Conservation (phyloP, 2,113 vertebrate genomes). For the Colinus virginianus region DNA sequence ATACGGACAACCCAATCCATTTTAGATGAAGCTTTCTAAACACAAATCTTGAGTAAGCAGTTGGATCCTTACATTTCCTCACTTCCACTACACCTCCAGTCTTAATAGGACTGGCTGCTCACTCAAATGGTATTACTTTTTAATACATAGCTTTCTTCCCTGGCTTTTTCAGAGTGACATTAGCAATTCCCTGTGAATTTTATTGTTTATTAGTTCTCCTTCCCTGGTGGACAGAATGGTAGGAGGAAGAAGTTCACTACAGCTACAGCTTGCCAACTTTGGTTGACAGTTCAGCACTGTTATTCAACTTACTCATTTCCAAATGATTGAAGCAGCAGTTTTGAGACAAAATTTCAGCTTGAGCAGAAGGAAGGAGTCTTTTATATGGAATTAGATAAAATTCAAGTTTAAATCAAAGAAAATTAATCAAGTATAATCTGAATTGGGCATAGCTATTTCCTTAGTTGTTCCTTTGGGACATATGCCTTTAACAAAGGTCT, state of each 20-base stretch:
- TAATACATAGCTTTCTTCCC: background rate
- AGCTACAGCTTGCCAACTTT: background rate
- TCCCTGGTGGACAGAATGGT: background rate
- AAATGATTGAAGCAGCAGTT: background rate
- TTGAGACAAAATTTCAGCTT: background rate
- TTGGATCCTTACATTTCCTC: background rate
- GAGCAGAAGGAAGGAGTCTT: background rate
- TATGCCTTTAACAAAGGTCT: background rate
- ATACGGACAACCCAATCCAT: background rate
- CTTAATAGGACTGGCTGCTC: background rate
- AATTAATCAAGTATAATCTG: background rate
- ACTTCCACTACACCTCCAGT: background rate
- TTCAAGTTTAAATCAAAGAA: background rate
- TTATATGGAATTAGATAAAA: background rate
- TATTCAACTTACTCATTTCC: background rate
- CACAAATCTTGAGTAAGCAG: background rate
- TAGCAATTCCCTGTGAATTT: background rate
- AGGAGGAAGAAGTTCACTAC: background rate
- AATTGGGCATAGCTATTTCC: background rate
- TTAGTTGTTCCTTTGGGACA: background rate
- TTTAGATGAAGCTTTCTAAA: background rate
- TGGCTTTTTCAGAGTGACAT: background rate
- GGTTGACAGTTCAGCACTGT: no score
- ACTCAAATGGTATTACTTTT: rapidly evolving
- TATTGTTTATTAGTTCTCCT: background rate